Conservation (phyloP, 2,888 invertebrate species). For the Metacarcinus magister region DNA sequence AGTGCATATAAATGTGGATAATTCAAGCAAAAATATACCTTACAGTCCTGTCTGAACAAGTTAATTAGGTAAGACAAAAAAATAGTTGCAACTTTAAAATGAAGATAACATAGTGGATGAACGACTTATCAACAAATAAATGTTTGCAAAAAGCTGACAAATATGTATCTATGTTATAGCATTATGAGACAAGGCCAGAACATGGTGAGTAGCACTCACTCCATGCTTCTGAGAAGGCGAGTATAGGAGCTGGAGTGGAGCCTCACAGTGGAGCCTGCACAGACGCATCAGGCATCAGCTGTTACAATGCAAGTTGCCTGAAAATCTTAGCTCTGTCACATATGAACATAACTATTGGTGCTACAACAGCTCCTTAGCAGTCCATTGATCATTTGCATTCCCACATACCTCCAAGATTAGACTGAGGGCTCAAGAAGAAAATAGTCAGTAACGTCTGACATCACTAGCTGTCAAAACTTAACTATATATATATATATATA, state of each 20-base stretch:
- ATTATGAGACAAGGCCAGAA: slow-evolving; percentile 40
- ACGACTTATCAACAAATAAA: neutral
- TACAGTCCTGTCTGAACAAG: neutral
- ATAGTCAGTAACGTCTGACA: neutral
- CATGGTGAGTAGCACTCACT: slow-evolving; percentile 1
- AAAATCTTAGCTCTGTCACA: neutral
- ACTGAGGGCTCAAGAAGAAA: neutral
- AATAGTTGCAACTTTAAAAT: neutral
- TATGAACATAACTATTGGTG: neutral
- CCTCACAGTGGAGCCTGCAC: neutral
- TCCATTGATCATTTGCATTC: neutral
- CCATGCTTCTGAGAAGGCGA: slow-evolving; percentile 46
- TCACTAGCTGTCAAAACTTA: too few species aligned
- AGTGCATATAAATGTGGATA: neutral
- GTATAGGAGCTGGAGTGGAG: slow-evolving; percentile 46
- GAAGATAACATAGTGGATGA: neutral
- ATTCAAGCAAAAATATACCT: slow-evolving; percentile 38
- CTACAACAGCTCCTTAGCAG: slow-evolving; percentile 11
- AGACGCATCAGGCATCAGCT: neutral
- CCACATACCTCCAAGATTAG: neutral
- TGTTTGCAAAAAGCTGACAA: neutral
- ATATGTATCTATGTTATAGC: neutral
- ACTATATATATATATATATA: too few species aligned
- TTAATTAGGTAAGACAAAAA: neutral
- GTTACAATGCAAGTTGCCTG: neutral